A percentile compares a stretch with the other conserved stretches of the same genome.
phyloP scores from a whole-genome alignment of 2,888 invertebrate species.

The Sclerodermus sp. region DNA sequence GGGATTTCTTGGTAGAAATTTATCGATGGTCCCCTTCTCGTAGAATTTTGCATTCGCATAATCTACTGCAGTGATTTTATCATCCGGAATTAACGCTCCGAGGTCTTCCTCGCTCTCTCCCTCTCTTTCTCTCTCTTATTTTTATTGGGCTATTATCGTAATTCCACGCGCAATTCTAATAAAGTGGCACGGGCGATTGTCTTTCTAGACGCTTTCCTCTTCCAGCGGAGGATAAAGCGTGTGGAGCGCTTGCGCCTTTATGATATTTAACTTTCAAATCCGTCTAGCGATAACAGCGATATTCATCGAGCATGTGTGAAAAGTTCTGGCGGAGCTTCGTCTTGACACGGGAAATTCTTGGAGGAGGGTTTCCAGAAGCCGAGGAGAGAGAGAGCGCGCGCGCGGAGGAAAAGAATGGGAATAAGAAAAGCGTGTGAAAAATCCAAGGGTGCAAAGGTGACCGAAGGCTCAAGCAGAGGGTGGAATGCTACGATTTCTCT shows the following conservation, averaged over 20 bases:
- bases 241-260: too few species aligned
- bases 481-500: conserved; percentile 26
- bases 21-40: conserved; percentile 20
- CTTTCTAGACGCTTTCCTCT: too few species aligned
- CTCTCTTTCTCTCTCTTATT: not conserved
- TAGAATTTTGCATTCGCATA: conserved; percentile 2
- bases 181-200: too few species aligned
- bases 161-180: too few species aligned
- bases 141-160: too few species aligned
- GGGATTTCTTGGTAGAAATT: conserved; percentile 10
- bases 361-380: conserved; percentile 4
- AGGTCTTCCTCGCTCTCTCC: not conserved
- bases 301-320: conserved; percentile 41
- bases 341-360: conserved; percentile 19
- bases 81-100: not conserved
- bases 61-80: not conserved
- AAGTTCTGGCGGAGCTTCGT: conserved; percentile 30
- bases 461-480: conserved; percentile 17
- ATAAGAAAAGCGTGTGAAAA: conserved; percentile 39
- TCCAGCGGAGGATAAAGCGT: too few species aligned
- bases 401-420: conserved; percentile 12
- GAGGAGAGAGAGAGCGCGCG: not conserved
- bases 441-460: conserved; percentile 37
- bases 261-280: conserved; percentile 53
- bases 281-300: conserved; percentile 36